phyloP scores from a whole-genome alignment of 2,113 vertebrate genomes.

The Tautogolabrus adspersus region DNA sequence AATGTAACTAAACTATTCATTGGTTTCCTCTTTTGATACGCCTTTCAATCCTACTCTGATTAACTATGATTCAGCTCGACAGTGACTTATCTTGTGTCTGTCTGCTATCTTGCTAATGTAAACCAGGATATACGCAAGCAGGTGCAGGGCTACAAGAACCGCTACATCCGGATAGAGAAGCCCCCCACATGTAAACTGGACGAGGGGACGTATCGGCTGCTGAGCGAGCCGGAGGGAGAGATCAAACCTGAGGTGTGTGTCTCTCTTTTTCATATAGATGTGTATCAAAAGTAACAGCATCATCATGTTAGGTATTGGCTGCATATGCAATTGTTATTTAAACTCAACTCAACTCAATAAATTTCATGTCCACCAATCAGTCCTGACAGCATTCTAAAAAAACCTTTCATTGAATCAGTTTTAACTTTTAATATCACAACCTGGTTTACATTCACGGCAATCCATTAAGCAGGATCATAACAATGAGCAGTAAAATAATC shows the following conservation, averaged over 20 bases:
- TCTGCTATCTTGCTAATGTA: neutral
- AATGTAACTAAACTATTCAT: too few species aligned
- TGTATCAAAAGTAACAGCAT: neutral
- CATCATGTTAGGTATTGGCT: neutral
- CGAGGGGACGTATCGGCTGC: slow-evolving; percentile 84
- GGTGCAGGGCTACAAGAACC: slow-evolving; percentile 82
- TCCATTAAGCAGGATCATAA: too few species aligned
- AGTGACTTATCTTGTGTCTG: neutral
- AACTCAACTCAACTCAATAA: too few species aligned
- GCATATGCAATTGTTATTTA: neutral
- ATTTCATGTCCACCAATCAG: too few species aligned
- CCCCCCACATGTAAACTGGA: slow-evolving; percentile 87
- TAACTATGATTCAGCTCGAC: neutral
- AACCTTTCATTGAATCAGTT: too few species aligned
- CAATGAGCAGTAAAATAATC: too few species aligned
- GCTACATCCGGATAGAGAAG: slow-evolving; percentile 86
- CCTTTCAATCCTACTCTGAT: neutral
- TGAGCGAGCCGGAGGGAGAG: slow-evolving; percentile 88
- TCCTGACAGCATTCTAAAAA: too few species aligned
- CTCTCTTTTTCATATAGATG: neutral
- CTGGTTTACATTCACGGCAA: too few species aligned
- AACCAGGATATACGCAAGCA: slow-evolving; percentile 85
- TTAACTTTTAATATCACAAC: too few species aligned
- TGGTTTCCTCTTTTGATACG: neutral
- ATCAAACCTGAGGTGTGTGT: slow-evolving; percentile 85